Conservation (phyloP, 1,140 invertebrate genomes). For the Atta colombica region DNA sequence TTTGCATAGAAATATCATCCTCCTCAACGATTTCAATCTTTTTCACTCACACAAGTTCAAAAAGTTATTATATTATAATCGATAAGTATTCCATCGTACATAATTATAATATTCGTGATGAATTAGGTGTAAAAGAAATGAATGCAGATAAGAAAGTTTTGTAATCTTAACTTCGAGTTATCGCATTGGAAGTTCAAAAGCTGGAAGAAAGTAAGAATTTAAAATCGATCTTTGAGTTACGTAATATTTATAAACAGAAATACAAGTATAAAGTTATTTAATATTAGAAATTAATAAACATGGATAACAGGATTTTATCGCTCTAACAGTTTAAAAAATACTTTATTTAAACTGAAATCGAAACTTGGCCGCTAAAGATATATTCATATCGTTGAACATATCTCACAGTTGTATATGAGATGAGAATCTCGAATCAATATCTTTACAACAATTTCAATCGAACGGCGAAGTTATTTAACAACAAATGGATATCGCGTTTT, state of each 20-base stretch:
- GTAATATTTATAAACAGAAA: background rate
- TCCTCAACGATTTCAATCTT: background rate
- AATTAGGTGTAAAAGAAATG: background rate
- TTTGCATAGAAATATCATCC: slow-evolving; percentile 2
- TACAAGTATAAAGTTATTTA: background rate
- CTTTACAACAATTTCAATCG: background rate
- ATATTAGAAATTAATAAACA: slow-evolving; percentile 30
- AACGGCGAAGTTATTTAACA: background rate
- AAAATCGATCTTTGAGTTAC: background rate
- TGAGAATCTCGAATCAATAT: slow-evolving; percentile 4
- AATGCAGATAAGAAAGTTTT: background rate
- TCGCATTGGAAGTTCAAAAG: background rate
- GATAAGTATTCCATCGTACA: background rate
- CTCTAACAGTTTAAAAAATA: background rate
- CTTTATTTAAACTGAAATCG: slow-evolving; percentile 18
- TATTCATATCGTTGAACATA: background rate
- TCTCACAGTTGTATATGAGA: background rate
- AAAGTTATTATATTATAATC: slow-evolving; percentile 4
- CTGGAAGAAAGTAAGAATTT: background rate
- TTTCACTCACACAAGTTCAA: background rate
- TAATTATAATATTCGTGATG: background rate
- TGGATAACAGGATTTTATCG: background rate
- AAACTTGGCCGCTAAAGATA: background rate
- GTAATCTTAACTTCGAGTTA: background rate
- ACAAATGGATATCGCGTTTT: background rate